Conservation (phyloP, 2,113 vertebrate genomes). For the Zosterops pallidus region DNA sequence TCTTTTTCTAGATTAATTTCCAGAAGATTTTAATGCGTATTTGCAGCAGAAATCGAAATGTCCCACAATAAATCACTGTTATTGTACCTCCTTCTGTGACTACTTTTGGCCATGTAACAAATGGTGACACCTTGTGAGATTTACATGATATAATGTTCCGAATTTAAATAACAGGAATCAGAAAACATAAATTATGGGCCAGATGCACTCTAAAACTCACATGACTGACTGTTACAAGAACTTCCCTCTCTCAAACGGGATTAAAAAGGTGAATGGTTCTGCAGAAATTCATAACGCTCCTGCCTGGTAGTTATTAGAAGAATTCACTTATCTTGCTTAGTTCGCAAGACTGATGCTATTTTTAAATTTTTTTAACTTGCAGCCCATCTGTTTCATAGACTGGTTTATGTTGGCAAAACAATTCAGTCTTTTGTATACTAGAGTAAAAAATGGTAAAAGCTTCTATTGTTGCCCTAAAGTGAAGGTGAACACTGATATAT, state of each 20-base stretch:
- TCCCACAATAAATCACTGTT: constrained; percentile 39
- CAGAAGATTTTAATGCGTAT: constrained; percentile 40
- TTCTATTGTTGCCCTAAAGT: constrained; percentile 38
- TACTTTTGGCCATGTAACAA: constrained; percentile 53
- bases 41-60: constrained; percentile 53
- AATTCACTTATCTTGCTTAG: neutral
- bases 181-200: constrained; percentile 5
- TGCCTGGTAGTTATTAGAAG: neutral
- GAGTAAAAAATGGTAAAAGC: constrained; percentile 33
- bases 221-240: constrained; percentile 49
- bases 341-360: neutral
- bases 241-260: constrained; percentile 9
- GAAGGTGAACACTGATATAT: constrained; percentile 36
- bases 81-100: constrained; percentile 48
- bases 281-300: constrained; percentile 1
- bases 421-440: constrained; percentile 21
- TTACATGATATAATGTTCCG: constrained; percentile 41
- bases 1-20: constrained; percentile 48
- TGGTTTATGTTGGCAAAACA: constrained; percentile 25
- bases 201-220: constrained; percentile 45
- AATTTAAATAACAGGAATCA: constrained; percentile 52
- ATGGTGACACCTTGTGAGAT: constrained; percentile 28
- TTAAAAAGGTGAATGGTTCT: constrained; percentile 45
- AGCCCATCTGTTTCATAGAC: constrained; percentile 26
- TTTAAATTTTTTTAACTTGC: neutral